Conservation (phyloP, 2,113 vertebrate species). For the Austrofundulus limnaeus region DNA sequence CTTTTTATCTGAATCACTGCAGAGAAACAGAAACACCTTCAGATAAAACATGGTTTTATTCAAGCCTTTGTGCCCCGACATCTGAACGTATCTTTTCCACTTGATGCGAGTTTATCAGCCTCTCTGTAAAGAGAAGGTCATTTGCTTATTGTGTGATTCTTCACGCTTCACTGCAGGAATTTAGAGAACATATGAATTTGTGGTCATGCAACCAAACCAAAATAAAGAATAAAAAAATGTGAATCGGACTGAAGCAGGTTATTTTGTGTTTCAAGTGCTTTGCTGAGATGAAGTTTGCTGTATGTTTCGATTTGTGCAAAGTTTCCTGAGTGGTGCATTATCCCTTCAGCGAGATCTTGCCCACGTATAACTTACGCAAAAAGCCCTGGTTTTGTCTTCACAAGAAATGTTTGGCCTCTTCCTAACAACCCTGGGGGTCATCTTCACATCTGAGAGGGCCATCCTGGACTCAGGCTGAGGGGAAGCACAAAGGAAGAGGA, state of each 20-base stretch:
- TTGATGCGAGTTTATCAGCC: no score
- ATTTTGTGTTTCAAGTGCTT: neutral
- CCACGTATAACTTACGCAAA: slow-evolving; percentile 11
- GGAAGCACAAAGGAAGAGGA: slow-evolving; percentile 61
- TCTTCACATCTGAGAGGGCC: slow-evolving; percentile 62
- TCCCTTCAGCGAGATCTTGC: slow-evolving; percentile 19
- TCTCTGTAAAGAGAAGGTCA: no score
- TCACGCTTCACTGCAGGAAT: no score
- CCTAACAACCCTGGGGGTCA: slow-evolving; percentile 60
- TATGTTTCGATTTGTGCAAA: slow-evolving; percentile 3
- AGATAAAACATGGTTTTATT: no score
- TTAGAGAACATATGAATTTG: no score
- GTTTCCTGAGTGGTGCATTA: slow-evolving; percentile 29
- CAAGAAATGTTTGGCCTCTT: slow-evolving; percentile 57
- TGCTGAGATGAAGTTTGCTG: neutral
- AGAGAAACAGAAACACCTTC: no score
- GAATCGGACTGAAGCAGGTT: neutral
- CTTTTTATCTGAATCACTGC: no score
- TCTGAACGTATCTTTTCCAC: no score
- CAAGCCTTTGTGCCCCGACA: no score
- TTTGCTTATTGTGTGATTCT: no score
- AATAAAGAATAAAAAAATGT: no score
- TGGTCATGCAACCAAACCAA: no score
- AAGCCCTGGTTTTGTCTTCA: slow-evolving; percentile 24
- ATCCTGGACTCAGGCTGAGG: slow-evolving; percentile 59